Conservation (phyloP, 2,888 invertebrate species). For the Rhagophthalmus giganteus region DNA sequence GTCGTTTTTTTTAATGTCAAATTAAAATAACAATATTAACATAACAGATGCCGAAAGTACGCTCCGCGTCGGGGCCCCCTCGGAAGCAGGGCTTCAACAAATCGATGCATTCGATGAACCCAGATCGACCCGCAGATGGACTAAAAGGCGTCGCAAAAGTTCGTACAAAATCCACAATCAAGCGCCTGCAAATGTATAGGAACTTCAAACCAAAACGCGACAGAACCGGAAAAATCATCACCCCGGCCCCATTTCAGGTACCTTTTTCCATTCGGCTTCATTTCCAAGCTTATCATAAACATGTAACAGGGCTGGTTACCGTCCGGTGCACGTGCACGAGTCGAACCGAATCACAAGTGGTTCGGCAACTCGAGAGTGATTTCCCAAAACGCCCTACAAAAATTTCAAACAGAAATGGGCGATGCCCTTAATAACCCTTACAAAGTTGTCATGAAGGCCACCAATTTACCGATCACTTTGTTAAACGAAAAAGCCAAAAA, state of each 20-base stretch:
- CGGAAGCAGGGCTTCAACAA: constrained; percentile 83
- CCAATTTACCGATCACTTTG: constrained; percentile 90
- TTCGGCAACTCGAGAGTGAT: constrained; percentile 98
- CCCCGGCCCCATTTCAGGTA: constrained; percentile 92
- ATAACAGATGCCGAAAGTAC: constrained; percentile 72
- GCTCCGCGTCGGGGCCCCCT: constrained; percentile 72
- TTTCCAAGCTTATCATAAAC: background rate
- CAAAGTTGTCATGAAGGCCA: constrained; percentile 95
- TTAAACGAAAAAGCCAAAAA: constrained; percentile 91
- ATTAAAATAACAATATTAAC: background rate
- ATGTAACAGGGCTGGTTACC: constrained; percentile 67
- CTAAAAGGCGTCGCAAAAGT: constrained; percentile 83
- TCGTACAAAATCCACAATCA: constrained; percentile 91
- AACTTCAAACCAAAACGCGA: constrained; percentile 96
- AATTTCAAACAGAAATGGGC: constrained; percentile 92
- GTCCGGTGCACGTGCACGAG: constrained; percentile 88
- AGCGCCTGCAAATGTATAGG: constrained; percentile 96
- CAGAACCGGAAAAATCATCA: constrained; percentile 84
- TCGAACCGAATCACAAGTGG: constrained; percentile 98
- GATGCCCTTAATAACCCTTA: constrained; percentile 95
- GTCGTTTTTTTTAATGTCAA: too few species aligned
- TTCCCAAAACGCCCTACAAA: constrained; percentile 85
- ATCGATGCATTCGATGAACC: constrained; percentile 93
- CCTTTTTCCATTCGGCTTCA: constrained; percentile 13
- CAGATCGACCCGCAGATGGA: constrained; percentile 77